Percentiles rank a stretch among this genome's conserved stretches.
Evolutionary conservation across 2,888 invertebrate species (phyloP).

Genomic region (Cryptophagus acutangulus): DNA sequence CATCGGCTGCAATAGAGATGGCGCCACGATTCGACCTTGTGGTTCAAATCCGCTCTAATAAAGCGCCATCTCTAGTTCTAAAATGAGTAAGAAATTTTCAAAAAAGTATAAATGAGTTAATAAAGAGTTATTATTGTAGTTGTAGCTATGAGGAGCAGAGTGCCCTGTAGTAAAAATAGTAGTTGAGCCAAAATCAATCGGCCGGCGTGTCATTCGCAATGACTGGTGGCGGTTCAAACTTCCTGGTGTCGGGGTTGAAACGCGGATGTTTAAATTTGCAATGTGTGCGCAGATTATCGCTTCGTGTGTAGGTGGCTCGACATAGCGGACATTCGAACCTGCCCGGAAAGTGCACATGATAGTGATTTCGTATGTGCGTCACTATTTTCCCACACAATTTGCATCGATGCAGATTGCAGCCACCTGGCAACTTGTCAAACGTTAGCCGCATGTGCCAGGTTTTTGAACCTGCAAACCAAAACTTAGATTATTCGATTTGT

Average conservation of each 20-base stretch:
- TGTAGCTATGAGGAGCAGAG: conserved; percentile 40
- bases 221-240: conserved; percentile 61
- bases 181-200: conserved; percentile 49
- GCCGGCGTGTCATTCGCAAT: conserved; percentile 54
- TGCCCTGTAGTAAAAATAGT: conserved; percentile 44
- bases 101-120: no score
- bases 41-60: no score
- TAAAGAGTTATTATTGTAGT: no score
- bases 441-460: conserved; percentile 94
- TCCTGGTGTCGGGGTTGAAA: conserved; percentile 81
- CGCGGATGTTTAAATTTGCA: conserved; percentile 90
- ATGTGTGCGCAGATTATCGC: conserved; percentile 88
- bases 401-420: conserved; percentile 89
- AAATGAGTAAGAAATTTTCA: no score
- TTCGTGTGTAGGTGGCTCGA: conserved; percentile 86
- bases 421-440: conserved; percentile 88
- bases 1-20: no score
- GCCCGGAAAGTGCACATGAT: conserved; percentile 90
- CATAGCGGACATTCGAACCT: conserved; percentile 88
- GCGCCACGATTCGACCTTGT: no score
- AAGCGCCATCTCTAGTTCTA: no score
- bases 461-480: conserved; percentile 82
- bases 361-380: conserved; percentile 91
- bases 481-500: conserved; percentile 34
- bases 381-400: conserved; percentile 92